Base-by-base conservation (phyloP, 2,113 vertebrate genomes). In the Anoplopoma fimbria region DNA sequence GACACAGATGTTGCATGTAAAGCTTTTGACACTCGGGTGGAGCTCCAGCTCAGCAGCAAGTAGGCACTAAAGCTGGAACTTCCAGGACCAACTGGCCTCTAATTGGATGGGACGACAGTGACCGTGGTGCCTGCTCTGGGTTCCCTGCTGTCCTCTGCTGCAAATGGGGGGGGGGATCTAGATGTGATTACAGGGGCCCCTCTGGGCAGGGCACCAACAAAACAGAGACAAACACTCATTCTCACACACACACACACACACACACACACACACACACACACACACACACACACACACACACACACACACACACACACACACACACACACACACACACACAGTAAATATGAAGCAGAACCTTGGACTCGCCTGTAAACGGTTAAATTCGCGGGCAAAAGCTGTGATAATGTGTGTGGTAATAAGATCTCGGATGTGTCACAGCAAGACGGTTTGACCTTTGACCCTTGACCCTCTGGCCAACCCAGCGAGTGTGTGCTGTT, bases 121-220 rank as follows among this genome's bases (percentile, higher is more conserved):
- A 77, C 55, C 5, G n/a, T 14, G 17, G 78, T 34, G 72, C 31
- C 38, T 70, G 61, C 57, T 67, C 9, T 6, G 61, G n/a, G 58
- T 40, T 81, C 73, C 57, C 76, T 73, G 67, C 71, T 53, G 69
- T 40, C 38, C 62, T 76, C 51, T 72, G 82, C 83, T 89, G 85
- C 40, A 71, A 81, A 92, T 45, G 34, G 61, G 69, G 85, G 78
- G 57, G 63, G 86, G 79, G 79, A 67, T 75, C 69, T 63, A 75
- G 8, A 60, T 60, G 51, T 93, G 93, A 94, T 94, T 93, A 94
- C 82, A 93, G 90, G 88, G 83, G 76, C 84, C 80, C 53, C 82
- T 73, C 75, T 75, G 31, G 87, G 85, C 69, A 87, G 81, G 78
- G 74, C 91, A 53, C 72, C 71, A 81, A 76, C 45, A 77, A 83